phyloP scores from a whole-genome alignment of 2,797 vertebrate genomes.

The Pangasius larnaudii region DNA sequence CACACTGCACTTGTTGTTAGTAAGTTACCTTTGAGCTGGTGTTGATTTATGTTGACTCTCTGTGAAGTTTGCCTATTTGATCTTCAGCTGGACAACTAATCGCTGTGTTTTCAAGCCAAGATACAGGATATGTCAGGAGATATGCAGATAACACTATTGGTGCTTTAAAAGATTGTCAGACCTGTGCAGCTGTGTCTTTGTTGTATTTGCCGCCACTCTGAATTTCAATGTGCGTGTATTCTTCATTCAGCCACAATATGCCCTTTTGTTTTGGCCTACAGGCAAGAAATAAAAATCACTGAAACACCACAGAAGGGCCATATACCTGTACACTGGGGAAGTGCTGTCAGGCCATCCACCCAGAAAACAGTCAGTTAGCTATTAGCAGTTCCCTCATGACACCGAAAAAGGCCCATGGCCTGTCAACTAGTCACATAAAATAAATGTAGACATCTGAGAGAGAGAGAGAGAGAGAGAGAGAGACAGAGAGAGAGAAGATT shows the following conservation, averaged over 20 bases:
- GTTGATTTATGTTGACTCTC: background rate
- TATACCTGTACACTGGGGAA: constrained; percentile 1
- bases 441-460: constrained; percentile 36
- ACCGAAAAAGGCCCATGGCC: background rate
- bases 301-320: constrained; percentile 2
- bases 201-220: background rate
- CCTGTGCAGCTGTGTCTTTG: background rate
- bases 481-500: background rate
- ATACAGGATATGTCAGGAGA: background rate
- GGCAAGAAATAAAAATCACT: constrained; percentile 28
- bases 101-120: background rate
- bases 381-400: constrained; percentile 40
- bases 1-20: background rate
- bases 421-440: constrained; percentile 37
- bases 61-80: background rate
- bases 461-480: constrained; percentile 14
- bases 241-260: constrained; percentile 2
- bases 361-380: constrained; percentile 29
- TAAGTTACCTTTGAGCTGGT: background rate
- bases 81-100: background rate
- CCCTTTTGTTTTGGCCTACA: constrained; percentile 30
- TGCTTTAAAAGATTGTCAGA: background rate
- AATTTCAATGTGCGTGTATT: background rate
- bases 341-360: constrained; percentile 17
- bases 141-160: background rate